These are phyloP conservation scores for Pelvicachromis taeniatus DNA, from an alignment of 2,113 vertebrate species.

Conservation along the genomic window DNA sequence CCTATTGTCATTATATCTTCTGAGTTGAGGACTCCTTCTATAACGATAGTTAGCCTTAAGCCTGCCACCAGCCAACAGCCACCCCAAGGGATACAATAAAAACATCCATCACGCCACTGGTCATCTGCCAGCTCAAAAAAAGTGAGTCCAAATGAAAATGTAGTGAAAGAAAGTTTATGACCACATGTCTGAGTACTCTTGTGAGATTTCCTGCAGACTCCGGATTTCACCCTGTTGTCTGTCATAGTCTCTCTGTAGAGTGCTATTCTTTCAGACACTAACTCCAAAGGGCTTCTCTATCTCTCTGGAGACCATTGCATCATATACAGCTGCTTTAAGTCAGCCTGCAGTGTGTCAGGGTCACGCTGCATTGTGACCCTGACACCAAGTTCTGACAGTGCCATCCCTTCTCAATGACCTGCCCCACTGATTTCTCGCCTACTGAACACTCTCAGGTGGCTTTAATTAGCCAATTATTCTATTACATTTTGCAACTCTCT, in stretches of 20 bases:
- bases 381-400: constrained; percentile 25
- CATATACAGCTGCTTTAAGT: constrained; percentile 56
- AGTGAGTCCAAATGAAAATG: neutral
- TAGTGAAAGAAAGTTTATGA: constrained; percentile 30
- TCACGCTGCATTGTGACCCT: constrained; percentile 13
- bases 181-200: constrained; percentile 41
- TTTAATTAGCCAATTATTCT: constrained; percentile 51
- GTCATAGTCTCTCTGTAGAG: neutral
- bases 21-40: constrained; percentile 23
- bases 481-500: constrained; percentile 4
- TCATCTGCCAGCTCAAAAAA: constrained; percentile 6
- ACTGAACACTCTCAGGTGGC: constrained; percentile 22
- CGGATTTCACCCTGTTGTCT: constrained; percentile 20
- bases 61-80: constrained; percentile 35
- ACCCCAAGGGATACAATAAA: constrained; percentile 43
- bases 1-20: constrained; percentile 7
- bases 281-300: neutral
- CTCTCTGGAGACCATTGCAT: constrained; percentile 15
- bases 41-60: constrained; percentile 30
- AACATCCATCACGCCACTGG: constrained; percentile 46
- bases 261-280: constrained; percentile 13
- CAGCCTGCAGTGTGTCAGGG: neutral
- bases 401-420: constrained; percentile 23
- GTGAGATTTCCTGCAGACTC: constrained; percentile 31
- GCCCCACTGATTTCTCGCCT: constrained; percentile 13